phyloP scores from a whole-genome alignment of 2,888 invertebrate species.

The Morinoia aosen region DNA sequence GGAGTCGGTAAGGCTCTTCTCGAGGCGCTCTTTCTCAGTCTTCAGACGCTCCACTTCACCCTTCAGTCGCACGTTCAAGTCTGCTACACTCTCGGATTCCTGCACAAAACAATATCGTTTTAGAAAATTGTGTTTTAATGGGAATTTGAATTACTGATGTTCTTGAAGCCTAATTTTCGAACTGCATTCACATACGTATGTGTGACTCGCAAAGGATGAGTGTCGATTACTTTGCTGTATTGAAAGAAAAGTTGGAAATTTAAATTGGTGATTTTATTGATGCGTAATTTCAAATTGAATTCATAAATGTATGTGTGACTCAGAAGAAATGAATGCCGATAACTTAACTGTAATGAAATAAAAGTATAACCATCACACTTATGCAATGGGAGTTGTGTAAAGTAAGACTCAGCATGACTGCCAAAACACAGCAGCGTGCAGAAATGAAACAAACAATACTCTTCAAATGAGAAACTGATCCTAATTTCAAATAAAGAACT shows the following conservation, averaged over 20 bases:
- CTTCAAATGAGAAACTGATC: too few relatives aligned
- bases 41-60: slow-evolving; percentile 63
- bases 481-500: neutral
- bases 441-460: too few relatives aligned
- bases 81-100: slow-evolving; percentile 66
- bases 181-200: neutral
- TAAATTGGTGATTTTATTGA: neutral
- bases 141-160: neutral
- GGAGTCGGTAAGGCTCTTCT: slow-evolving; percentile 63
- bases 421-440: too few relatives aligned
- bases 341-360: neutral
- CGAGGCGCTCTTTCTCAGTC: slow-evolving; percentile 62
- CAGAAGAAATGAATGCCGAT: neutral
- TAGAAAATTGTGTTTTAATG: neutral
- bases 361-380: neutral
- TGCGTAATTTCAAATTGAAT: neutral
- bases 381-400: too few relatives aligned
- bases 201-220: neutral
- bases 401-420: too few relatives aligned
- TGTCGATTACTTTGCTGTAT: neutral
- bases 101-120: slow-evolving; percentile 42
- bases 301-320: neutral
- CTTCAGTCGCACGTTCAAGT: slow-evolving; percentile 64
- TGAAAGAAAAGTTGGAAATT: neutral
- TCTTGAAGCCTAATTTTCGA: neutral